Evolutionary conservation across 1,140 invertebrate genomes (phyloP).

Genomic region (Rhysida immarginata): DNA sequence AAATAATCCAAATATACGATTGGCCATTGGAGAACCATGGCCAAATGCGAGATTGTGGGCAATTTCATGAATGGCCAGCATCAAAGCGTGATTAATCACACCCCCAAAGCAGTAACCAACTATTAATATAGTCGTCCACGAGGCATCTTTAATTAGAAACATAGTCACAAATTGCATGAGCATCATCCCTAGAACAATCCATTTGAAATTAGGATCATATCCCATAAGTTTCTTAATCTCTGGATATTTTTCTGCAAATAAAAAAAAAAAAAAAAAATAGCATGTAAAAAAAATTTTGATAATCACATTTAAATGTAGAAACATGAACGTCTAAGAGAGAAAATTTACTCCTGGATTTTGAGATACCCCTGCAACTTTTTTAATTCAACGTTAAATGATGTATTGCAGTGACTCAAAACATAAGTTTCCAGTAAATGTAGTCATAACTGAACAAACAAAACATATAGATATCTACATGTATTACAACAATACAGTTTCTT

Average conservation of each 20-base stretch:
- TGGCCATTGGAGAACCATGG: slow-evolving; percentile 62
- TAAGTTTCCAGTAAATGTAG: no score
- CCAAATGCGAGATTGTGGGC: slow-evolving; percentile 95
- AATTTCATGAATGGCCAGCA: slow-evolving; percentile 95
- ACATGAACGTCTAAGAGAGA: no score
- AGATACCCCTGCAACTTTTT: no score
- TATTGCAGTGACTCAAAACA: no score
- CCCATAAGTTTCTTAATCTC: slow-evolving; percentile 92
- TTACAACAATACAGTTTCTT: no score
- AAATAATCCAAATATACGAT: slow-evolving; percentile 79
- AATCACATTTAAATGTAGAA: no score
- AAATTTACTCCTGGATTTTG: no score
- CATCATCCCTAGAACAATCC: slow-evolving; percentile 71
- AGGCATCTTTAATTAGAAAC: slow-evolving; percentile 60
- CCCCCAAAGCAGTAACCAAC: slow-evolving; percentile 86
- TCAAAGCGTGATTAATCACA: slow-evolving; percentile 94
- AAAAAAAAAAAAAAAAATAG: neutral
- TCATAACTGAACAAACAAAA: no score
- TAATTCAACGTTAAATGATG: no score
- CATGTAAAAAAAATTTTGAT: neutral
- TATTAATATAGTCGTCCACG: slow-evolving; percentile 55
- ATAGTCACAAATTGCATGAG: slow-evolving; percentile 62
- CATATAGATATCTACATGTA: no score
- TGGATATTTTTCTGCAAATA: slow-evolving; percentile 75
- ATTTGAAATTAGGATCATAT: slow-evolving; percentile 81